These are phyloP conservation scores for Megaptera novaeangliae DNA, from an alignment of 2,113 vertebrate species.

Conservation along the genomic window DNA sequence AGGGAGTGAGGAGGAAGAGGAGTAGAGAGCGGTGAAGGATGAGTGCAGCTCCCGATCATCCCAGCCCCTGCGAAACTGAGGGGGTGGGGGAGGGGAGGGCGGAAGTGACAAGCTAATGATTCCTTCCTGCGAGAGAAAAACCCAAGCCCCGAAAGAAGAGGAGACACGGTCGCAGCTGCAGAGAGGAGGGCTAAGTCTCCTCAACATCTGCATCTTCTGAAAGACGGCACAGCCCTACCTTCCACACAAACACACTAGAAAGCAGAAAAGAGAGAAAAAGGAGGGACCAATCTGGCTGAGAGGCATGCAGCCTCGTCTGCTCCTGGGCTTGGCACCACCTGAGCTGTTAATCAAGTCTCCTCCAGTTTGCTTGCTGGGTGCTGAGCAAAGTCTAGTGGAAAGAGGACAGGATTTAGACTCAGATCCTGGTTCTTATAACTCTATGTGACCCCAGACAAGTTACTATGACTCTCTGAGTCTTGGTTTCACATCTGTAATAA, in stretches of 20 bases:
- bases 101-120: not conserved
- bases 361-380: not conserved
- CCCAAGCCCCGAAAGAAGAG: not conserved
- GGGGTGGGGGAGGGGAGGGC: not conserved
- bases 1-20: not conserved
- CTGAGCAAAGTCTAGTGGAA: not conserved
- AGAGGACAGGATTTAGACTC: not conserved
- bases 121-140: not conserved
- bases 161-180: not conserved
- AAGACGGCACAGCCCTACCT: not conserved
- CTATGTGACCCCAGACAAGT: not conserved
- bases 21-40: not conserved
- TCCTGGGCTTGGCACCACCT: not conserved
- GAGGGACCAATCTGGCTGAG: not conserved
- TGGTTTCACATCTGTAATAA: not conserved
- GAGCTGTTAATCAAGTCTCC: not conserved
- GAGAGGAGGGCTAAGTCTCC: not conserved
- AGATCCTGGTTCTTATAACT: not conserved
- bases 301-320: not conserved
- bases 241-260: not conserved
- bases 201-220: not conserved
- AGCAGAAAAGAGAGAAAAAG: not conserved
- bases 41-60: not conserved
- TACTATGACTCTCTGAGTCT: not conserved
- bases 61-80: not conserved